These are phyloP conservation scores for Plagiodera versicolora DNA, from an alignment of 2,888 invertebrate species.

Conservation along the genomic window DNA sequence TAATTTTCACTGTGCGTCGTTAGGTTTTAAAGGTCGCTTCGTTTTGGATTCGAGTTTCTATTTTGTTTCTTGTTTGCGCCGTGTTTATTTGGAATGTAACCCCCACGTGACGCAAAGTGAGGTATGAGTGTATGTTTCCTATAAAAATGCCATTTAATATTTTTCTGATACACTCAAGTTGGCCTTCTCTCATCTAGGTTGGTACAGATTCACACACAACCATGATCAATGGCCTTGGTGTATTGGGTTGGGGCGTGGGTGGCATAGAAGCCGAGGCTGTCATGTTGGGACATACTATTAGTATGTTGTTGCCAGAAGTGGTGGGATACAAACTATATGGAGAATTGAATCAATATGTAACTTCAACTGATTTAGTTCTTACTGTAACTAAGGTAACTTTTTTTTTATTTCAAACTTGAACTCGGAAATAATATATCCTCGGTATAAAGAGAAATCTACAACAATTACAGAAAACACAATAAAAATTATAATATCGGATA, in stretches of 20 bases:
- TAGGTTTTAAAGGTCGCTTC: too few relatives aligned
- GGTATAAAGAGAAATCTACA: too few relatives aligned
- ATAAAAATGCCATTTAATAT: too few relatives aligned
- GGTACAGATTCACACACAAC: constrained; percentile 99
- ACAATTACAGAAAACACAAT: too few relatives aligned
- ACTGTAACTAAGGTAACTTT: constrained; percentile 87
- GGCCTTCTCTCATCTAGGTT: constrained; percentile 56
- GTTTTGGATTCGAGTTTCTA: too few relatives aligned
- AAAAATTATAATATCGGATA: too few relatives aligned
- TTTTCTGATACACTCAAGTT: constrained; percentile 14
- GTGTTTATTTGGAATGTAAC: too few relatives aligned
- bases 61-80: too few relatives aligned
- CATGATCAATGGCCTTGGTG: constrained; percentile 97
- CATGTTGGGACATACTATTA: constrained; percentile 97
- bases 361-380: constrained; percentile 95
- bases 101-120: too few relatives aligned
- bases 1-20: constrained; percentile 13
- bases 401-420: too few relatives aligned
- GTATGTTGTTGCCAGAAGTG: constrained; percentile 94
- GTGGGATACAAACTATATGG: constrained; percentile 92
- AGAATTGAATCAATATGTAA: constrained; percentile 76
- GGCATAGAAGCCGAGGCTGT: constrained; percentile 99
- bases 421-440: too few relatives aligned
- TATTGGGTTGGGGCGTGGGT: constrained; percentile 95
- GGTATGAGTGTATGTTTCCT: too few relatives aligned